Evolutionary conservation across 1,140 invertebrate genomes (phyloP).

Genomic region (Solenopsis fugax): DNA sequence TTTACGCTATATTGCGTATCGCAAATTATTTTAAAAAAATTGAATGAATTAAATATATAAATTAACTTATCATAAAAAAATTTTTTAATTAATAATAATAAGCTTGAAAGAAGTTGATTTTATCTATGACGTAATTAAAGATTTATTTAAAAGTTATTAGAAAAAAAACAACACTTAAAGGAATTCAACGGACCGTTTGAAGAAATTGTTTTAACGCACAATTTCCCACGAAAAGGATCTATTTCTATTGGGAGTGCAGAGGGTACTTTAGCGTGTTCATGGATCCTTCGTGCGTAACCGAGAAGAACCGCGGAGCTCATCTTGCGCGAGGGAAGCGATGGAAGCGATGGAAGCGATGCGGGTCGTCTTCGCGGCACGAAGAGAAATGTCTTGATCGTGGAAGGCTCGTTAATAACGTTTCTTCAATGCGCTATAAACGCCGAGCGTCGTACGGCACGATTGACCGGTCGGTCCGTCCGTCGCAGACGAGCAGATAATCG

Average conservation of each 20-base stretch:
- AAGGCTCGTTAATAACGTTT: constrained; percentile 77
- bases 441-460: constrained; percentile 45
- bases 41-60: too few relatives aligned
- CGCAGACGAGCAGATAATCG: constrained; percentile 59
- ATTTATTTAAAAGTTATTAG: too few relatives aligned
- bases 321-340: constrained; percentile 17
- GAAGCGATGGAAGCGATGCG: constrained; percentile 45
- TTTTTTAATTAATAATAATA: not conserved
- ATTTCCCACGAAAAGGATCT: not conserved
- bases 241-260: not conserved
- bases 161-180: too few relatives aligned
- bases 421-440: constrained; percentile 64
- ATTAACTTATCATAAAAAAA: too few relatives aligned
- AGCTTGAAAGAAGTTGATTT: not conserved
- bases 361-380: constrained; percentile 41
- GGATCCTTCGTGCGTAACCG: constrained; percentile 3
- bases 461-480: constrained; percentile 61
- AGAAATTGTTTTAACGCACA: not conserved
- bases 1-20: not conserved
- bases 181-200: not conserved
- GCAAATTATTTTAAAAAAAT: not conserved
- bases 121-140: too few relatives aligned
- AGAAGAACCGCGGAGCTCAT: constrained; percentile 11
- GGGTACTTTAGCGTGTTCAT: not conserved
- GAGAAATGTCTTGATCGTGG: constrained; percentile 66